Evolutionary conservation across 2,113 vertebrate species (phyloP).

Genomic region (Ploceus nigricollis): DNA sequence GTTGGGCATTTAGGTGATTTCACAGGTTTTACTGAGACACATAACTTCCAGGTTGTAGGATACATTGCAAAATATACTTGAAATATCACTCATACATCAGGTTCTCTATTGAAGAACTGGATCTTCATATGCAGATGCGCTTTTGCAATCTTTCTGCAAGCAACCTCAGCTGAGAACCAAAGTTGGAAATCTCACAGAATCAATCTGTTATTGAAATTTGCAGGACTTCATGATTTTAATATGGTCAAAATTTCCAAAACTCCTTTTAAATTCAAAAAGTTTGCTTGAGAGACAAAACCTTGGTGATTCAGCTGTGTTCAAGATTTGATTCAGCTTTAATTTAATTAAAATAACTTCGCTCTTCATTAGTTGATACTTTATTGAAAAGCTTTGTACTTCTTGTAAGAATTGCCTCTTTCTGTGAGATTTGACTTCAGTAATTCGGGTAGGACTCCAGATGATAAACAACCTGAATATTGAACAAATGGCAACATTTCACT

Average conservation of each 20-base stretch:
- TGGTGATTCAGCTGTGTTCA: not conserved
- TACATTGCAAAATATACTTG: not conserved
- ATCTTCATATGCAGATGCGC: not conserved
- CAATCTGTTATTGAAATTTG: not conserved
- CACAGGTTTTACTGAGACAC: not conserved
- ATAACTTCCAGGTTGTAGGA: not conserved
- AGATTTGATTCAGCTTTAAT: not conserved
- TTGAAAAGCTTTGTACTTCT: not conserved
- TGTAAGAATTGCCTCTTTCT: not conserved
- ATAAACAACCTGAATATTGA: slow-evolving; percentile 41
- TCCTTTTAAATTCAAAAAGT: not conserved
- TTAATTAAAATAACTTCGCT: not conserved
- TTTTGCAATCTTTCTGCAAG: not conserved
- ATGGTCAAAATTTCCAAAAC: not conserved
- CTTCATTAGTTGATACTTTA: not conserved
- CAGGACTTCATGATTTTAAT: not conserved
- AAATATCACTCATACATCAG: not conserved
- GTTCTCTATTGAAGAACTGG: not conserved
- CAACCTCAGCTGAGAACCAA: not conserved
- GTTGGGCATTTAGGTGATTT: not conserved
- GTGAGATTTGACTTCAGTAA: not conserved
- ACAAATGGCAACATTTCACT: slow-evolving; percentile 46
- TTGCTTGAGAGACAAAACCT: not conserved
- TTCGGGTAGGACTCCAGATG: not conserved
- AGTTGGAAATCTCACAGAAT: not conserved